Evolutionary conservation across 2,888 invertebrate genomes (phyloP), one percentile per base, ranked within the genome.

Genomic region (Quadroppia sp.): DNA sequence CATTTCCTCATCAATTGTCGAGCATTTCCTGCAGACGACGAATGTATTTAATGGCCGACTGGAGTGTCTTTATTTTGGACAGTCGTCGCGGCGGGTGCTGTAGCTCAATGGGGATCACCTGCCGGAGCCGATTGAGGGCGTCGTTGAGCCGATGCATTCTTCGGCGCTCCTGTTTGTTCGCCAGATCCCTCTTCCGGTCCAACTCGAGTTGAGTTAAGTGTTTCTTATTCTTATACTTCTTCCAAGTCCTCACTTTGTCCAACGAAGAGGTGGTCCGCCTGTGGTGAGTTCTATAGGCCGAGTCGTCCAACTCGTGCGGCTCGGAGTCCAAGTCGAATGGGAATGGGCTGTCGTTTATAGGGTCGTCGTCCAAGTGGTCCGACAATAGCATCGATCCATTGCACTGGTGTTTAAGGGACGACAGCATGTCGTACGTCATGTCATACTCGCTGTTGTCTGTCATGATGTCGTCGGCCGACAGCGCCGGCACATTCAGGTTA

Each of bases 91-190:
- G 72, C 25, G 67, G 73, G 17, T 69, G 71, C 17, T 50, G 61
- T 17, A 53, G 45, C 17, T 73, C 73, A 2, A n/a, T 1, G 17
- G 73, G 73, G 17, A 73, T 73, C 1, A 73, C 75, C 17, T 73
- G 48, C 71, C 73, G 15, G 28, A 75, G 40, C 13, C 72, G 53
- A 20, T 71, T 71, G 6, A 75, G 20, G 17, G 75, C 75, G 59
- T 59, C 67, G 32, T 75, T 75, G 3, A 73, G 45, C 15, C 75
- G 40, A 61, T 75, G 75, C 75, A 75, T 75, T 73, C 75, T 36
- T 48, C 53, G 40, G 30, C 75, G 23, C 28, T 75, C 75, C 25
- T 75, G 75, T 42, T 73, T 48, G 50, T 75, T 75, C n/a, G 75
- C 75, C 32, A 75, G 45, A 73, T 75, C 73, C 11, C 75, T 70